Conservation (phyloP, 2,888 invertebrate species). For the Merodon equestris region DNA sequence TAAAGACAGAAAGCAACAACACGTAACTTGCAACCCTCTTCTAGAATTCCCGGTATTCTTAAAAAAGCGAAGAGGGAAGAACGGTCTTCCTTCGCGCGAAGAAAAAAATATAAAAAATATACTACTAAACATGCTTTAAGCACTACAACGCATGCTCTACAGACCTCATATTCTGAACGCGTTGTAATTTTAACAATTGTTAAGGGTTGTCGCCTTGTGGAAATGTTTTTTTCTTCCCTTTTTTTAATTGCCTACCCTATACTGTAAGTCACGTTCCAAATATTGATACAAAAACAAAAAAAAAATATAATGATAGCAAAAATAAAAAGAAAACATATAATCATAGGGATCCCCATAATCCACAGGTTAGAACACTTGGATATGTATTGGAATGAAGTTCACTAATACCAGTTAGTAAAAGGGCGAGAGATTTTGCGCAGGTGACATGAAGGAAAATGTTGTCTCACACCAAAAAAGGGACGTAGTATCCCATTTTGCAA, state of each 20-base stretch:
- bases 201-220: constrained; percentile 67
- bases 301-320: not conserved
- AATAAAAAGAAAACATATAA: not conserved
- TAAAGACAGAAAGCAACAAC: constrained; percentile 63
- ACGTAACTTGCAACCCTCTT: constrained; percentile 58
- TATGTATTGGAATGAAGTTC: constrained; percentile 63
- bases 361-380: constrained; percentile 59
- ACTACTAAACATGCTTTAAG: constrained; percentile 56
- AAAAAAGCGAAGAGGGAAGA: constrained; percentile 50
- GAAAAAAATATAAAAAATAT: constrained; percentile 47
- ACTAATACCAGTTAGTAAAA: constrained; percentile 55
- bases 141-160: constrained; percentile 62
- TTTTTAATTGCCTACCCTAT: constrained; percentile 57
- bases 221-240: constrained; percentile 41
- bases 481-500: constrained; percentile 67
- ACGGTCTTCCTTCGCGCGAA: constrained; percentile 27
- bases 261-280: constrained; percentile 32
- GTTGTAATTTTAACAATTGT: constrained; percentile 66
- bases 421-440: constrained; percentile 69
- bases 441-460: constrained; percentile 51
- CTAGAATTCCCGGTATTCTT: constrained; percentile 56
- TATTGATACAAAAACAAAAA: constrained; percentile 34
- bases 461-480: constrained; percentile 56
- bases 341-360: constrained; percentile 54
- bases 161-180: constrained; percentile 53